Evolutionary conservation across 2,797 vertebrate species (phyloP), one percentile per base, ranked within the genome.

Genomic region (Ctenopoma kingsleyae): DNA sequence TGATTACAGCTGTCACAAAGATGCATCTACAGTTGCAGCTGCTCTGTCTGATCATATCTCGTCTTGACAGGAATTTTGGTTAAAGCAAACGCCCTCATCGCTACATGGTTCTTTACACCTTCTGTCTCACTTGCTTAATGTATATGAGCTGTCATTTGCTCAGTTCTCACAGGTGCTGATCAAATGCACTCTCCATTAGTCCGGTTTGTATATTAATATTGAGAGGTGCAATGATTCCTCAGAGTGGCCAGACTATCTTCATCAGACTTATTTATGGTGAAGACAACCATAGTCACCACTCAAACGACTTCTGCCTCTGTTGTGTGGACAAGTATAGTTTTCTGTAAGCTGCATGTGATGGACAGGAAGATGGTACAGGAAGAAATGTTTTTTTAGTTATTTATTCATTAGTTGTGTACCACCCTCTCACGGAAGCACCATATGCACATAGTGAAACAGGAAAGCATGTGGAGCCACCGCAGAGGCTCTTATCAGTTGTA

Each of bases 11-110:
- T 50, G 66, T 78, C 81, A 75, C 54, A 66, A 63, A 78, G 66
- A 71, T 64, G 40, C 66, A 15, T 46, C 36, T 67, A 55, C 43
- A 54, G 64, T 67, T 63, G 54, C 56, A 55, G 82, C 81, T 75
- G 67, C 30, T 51, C 68, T 59, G 69, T 85, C 73, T 73, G 75
- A 89, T 88, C 48, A 36, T 69, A 89, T 91, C 87, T 80, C 19
- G 3, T 76, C 75, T 65, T 50, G 22, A 63, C 74, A 65, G 59
- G 60, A 74, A 22, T 27, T 53, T 17, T 47, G 52, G 61, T 60
- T 23, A 61, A 62, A 74, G 64, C 52, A 65, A 71, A 59, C 23
- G 27, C 56, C 59, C 41, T 64, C 51, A 17, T 69, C 43, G 25
- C 22, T 25, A 11, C 11, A 1, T 67, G 69, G 51, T 50, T 75